Conservation (phyloP, 2,888 invertebrate genomes). For the Platycheirus albimanus region DNA sequence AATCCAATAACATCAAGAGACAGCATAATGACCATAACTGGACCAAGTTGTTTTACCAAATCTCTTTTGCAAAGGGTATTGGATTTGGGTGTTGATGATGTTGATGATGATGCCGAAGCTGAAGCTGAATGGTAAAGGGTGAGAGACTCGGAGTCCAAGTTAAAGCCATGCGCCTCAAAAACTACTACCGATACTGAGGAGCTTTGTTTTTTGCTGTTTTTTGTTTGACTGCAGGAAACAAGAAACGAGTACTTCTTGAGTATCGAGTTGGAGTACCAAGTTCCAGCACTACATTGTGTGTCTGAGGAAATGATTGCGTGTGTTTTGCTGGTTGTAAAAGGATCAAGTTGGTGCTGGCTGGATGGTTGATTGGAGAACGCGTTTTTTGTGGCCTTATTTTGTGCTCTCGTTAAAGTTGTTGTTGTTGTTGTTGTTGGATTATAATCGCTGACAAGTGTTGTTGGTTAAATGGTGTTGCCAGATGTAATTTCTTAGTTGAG, state of each 20-base stretch:
- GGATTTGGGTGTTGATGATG: conserved; percentile 3
- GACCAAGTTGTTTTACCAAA: conserved; percentile 35
- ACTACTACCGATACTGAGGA: neutral
- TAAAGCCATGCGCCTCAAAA: conserved; percentile 25
- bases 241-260: conserved; percentile 11
- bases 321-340: conserved; percentile 34
- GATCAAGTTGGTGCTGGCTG: conserved; percentile 24
- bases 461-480: conserved; percentile 18
- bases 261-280: too few relatives aligned
- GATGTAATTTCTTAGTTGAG: neutral
- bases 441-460: neutral
- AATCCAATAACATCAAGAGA: neutral
- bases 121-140: neutral
- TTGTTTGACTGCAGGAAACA: conserved; percentile 18
- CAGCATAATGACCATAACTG: conserved; percentile 33
- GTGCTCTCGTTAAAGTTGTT: conserved; percentile 31
- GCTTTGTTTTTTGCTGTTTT: conserved; percentile 3
- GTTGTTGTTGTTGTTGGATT: conserved; percentile 11
- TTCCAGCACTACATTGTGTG: neutral
- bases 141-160: conserved; percentile 9
- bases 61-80: conserved; percentile 1
- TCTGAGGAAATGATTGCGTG: neutral
- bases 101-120: neutral
- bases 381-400: conserved; percentile 38
- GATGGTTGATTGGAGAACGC: conserved; percentile 34